Conservation (phyloP, 1,140 invertebrate species). For the Heliconius hermathena region DNA sequence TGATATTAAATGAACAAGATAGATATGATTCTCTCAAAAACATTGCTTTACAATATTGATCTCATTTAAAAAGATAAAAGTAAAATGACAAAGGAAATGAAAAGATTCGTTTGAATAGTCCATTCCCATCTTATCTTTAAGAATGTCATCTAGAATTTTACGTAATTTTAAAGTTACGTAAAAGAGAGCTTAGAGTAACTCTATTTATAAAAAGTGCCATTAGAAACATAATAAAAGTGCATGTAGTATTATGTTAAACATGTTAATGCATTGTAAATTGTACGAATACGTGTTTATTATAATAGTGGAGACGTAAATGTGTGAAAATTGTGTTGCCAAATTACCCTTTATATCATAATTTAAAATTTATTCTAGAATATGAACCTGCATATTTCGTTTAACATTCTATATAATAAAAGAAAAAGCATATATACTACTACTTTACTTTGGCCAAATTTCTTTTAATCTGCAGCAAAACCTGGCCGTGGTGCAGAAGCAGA, state of each 20-base stretch:
- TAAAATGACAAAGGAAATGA: conserved; percentile 35
- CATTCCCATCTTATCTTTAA: conserved; percentile 44
- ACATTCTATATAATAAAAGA: background rate
- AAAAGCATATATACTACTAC: background rate
- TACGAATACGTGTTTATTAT: conserved; percentile 55
- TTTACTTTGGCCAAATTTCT: background rate
- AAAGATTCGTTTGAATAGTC: conserved; percentile 39
- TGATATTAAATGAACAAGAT: background rate
- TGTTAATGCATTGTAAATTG: conserved; percentile 34
- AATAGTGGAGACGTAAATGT: conserved; percentile 46
- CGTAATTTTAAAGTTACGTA: conserved; percentile 36
- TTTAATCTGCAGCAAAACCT: no score
- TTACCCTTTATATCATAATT: conserved; percentile 10
- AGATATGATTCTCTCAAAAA: background rate
- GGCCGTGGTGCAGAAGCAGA: no score
- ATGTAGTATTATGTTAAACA: conserved; percentile 28
- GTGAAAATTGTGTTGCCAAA: background rate
- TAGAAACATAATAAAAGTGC: conserved; percentile 22
- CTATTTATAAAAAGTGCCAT: conserved; percentile 23
- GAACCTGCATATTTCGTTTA: background rate
- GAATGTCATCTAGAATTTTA: conserved; percentile 39
- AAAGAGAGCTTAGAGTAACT: conserved; percentile 15
- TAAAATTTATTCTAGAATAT: background rate
- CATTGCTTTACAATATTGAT: background rate
- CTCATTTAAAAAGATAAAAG: background rate